A percentile compares a stretch with the other conserved stretches of the same genome.
These are phyloP conservation scores for Oostethus manadensis DNA, from an alignment of 2,113 vertebrate genomes.

Conservation along the genomic window DNA sequence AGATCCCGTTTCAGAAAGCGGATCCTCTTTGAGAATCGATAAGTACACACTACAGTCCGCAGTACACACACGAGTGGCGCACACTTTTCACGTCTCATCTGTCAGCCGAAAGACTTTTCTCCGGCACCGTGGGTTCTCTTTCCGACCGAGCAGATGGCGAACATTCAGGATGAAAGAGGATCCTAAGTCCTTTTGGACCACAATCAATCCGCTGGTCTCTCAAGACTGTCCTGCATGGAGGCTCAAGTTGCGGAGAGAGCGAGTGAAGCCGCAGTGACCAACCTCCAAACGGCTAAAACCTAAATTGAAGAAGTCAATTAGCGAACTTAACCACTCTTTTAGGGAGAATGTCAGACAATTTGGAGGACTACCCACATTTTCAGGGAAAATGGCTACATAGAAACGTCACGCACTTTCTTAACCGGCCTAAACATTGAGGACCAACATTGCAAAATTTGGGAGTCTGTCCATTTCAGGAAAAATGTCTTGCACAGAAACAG, in stretches of 20 bases:
- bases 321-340: too few relatives aligned
- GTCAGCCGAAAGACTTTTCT: conserved; percentile 58
- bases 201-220: conserved; percentile 55
- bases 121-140: conserved; percentile 47
- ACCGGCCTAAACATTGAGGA: too few relatives aligned
- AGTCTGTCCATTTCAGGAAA: too few relatives aligned
- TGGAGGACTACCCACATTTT: too few relatives aligned
- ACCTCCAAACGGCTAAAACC: conserved; percentile 7
- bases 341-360: too few relatives aligned
- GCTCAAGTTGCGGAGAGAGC: conserved; percentile 41
- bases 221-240: conserved; percentile 35
- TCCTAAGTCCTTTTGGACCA: conserved; percentile 62
- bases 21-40: conserved; percentile 61
- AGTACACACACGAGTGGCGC: conserved; percentile 21
- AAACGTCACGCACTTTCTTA: too few relatives aligned
- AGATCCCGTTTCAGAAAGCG: conserved; percentile 61
- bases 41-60: conserved; percentile 43
- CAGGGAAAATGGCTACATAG: too few relatives aligned
- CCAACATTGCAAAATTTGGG: too few relatives aligned
- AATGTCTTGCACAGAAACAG: too few relatives aligned
- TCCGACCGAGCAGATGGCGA: conserved; percentile 65
- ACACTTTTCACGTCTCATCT: conserved; percentile 51
- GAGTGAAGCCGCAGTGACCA: conserved; percentile 14
- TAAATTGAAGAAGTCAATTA: not conserved
- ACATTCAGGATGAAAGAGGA: conserved; percentile 69